Percentiles rank a stretch among this genome's conserved stretches.
These are phyloP conservation scores for Grapholita molesta DNA, from an alignment of 1,140 invertebrate genomes.

Conservation along the genomic window DNA sequence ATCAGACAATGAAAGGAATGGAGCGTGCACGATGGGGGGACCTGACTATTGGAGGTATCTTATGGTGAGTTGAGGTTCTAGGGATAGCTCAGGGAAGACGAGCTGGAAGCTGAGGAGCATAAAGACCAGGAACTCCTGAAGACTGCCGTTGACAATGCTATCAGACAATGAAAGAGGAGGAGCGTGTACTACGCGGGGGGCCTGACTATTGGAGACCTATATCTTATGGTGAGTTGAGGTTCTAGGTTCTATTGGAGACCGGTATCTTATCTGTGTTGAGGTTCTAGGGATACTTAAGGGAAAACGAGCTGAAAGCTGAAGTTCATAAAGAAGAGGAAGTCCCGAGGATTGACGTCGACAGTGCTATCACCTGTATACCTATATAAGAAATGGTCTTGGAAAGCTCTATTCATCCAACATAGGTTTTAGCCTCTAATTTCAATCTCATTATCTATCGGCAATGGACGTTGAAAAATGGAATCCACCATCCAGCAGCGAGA, in stretches of 20 bases:
- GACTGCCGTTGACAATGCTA: slow-evolving; percentile 68
- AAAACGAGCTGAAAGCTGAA: slow-evolving; percentile 36
- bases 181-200: slow-evolving; percentile 85
- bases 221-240: slow-evolving; percentile 84
- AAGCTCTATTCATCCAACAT: too few species aligned
- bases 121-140: slow-evolving; percentile 40
- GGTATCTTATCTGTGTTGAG: too few species aligned
- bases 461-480: too few species aligned
- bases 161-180: slow-evolving; percentile 88
- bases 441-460: too few species aligned
- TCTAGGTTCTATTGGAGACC: too few species aligned
- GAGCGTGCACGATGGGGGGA: slow-evolving; percentile 85
- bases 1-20: slow-evolving; percentile 84
- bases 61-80: slow-evolving; percentile 85
- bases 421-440: too few species aligned
- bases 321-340: slow-evolving; percentile 35
- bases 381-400: too few species aligned
- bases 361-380: slow-evolving; percentile 80
- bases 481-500: too few species aligned
- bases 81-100: too few species aligned
- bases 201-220: slow-evolving; percentile 92
- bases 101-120: slow-evolving; percentile 37
- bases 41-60: slow-evolving; percentile 91
- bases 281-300: slow-evolving; percentile 30
- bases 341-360: slow-evolving; percentile 64